These are phyloP conservation scores for Syngnathoides biaculeatus DNA, from an alignment of 2,113 vertebrate genomes.

Conservation along the genomic window DNA sequence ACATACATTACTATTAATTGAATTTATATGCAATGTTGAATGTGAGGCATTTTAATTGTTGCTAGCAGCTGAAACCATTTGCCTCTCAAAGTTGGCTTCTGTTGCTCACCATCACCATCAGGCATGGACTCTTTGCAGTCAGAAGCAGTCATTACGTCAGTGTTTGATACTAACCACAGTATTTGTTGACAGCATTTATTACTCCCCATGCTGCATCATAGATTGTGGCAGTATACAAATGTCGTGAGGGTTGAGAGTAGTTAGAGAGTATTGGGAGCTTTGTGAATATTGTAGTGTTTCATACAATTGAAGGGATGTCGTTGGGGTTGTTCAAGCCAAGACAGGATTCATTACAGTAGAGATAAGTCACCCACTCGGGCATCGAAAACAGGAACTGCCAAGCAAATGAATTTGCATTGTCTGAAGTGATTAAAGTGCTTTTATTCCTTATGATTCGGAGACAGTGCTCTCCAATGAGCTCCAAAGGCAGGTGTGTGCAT, in stretches of 20 bases:
- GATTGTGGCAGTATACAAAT: not conserved
- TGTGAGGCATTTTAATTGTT: not conserved
- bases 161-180: not conserved
- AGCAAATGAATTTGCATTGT: constrained; percentile 54
- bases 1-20: no score
- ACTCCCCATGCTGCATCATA: not conserved
- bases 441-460: constrained; percentile 66
- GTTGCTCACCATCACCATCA: not conserved
- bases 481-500: constrained; percentile 62
- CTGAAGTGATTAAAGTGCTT: constrained; percentile 67
- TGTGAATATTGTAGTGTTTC: not conserved
- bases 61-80: not conserved
- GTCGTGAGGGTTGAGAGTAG: not conserved
- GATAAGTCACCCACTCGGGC: constrained; percentile 24
- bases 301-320: not conserved
- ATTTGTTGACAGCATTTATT: not conserved
- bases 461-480: constrained; percentile 48
- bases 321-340: constrained; percentile 3
- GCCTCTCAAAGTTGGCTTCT: not conserved
- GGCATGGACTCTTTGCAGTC: not conserved
- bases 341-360: constrained; percentile 25
- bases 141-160: not conserved
- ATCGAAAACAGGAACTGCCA: constrained; percentile 38
- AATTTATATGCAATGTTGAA: no score
- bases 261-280: not conserved